Conservation (phyloP, 2,113 vertebrate species). For the Bubo bubo region DNA sequence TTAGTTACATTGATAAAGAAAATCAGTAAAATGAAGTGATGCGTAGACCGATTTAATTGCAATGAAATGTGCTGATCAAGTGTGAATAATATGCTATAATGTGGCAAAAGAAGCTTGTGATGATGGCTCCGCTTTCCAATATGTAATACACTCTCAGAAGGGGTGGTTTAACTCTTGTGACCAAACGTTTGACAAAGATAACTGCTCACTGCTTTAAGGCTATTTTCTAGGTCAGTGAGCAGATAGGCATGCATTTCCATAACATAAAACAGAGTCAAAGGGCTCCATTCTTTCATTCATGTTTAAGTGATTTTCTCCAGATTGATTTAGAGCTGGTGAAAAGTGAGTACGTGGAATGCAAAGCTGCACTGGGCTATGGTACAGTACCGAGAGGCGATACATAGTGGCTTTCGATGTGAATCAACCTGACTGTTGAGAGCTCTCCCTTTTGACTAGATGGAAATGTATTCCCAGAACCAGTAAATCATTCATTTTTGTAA, state of each 20-base stretch:
- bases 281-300: neutral
- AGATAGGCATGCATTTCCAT: neutral
- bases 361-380: neutral
- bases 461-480: neutral
- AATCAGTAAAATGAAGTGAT: neutral
- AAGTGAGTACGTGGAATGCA: neutral
- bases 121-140: fast-evolving
- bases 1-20: neutral
- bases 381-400: neutral
- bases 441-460: neutral
- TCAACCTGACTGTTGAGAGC: neutral
- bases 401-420: neutral
- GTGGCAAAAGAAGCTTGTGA: neutral
- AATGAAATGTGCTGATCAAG: neutral
- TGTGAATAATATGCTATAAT: neutral
- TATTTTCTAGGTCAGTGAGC: neutral
- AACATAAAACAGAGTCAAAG: neutral
- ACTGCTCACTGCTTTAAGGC: neutral
- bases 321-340: neutral
- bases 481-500: neutral
- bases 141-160: neutral
- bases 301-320: neutral
- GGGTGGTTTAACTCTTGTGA: neutral
- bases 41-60: neutral
- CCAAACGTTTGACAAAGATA: neutral